A percentile compares a stretch with the other conserved stretches of the same genome.
Conservation (phyloP, 2,797 vertebrate species). For the Lepus oiostolus region DNA sequence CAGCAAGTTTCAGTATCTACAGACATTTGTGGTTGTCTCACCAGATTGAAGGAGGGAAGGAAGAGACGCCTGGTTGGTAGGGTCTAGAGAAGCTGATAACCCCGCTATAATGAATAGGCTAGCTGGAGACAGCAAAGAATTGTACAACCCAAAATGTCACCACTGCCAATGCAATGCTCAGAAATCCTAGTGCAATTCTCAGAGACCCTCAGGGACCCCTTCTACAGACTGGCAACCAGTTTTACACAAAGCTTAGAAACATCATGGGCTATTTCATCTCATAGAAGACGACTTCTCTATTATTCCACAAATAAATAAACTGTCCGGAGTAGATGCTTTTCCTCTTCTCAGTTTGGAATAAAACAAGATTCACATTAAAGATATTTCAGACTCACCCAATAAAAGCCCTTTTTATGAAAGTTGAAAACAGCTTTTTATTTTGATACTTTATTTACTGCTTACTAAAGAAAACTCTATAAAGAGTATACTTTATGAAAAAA, state of each 20-base stretch:
- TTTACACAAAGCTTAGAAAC: neutral
- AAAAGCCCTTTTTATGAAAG: neutral
- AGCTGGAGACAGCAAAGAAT: neutral
- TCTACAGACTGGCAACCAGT: neutral
- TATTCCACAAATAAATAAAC: neutral
- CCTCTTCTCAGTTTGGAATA: neutral
- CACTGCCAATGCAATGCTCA: neutral
- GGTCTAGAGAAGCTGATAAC: neutral
- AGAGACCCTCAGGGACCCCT: neutral
- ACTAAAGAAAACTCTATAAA: neutral
- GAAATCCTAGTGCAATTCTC: neutral
- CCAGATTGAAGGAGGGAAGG: accelerated
- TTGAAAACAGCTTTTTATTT: slow-evolving; percentile 43
- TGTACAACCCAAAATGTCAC: neutral
- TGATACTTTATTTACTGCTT: neutral
- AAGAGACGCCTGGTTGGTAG: neutral
- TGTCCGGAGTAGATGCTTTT: neutral
- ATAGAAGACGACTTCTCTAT: neutral
- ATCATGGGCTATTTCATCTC: neutral
- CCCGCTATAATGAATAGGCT: neutral
- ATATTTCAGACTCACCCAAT: neutral
- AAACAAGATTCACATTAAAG: slow-evolving; percentile 26
- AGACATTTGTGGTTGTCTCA: neutral
- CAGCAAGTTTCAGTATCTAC: neutral
- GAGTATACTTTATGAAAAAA: neutral